Conservation (phyloP, 2,113 vertebrate genomes). For the Suncus etruscus region DNA sequence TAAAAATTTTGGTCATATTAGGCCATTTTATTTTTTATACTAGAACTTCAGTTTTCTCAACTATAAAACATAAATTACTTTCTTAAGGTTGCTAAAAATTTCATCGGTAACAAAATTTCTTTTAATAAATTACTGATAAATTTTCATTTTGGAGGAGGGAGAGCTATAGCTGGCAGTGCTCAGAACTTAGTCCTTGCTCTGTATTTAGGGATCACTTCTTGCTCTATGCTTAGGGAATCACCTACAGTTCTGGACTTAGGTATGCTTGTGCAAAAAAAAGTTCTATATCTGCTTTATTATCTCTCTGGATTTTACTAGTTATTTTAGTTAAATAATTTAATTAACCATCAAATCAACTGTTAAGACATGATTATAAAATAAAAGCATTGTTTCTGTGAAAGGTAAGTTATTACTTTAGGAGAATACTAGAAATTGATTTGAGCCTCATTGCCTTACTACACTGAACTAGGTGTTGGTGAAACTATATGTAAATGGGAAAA, state of each 20-base stretch:
- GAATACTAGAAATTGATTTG: conserved; percentile 5
- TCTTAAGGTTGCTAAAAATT: not conserved
- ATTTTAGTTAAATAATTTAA: not conserved
- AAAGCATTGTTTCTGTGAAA: conserved; percentile 41
- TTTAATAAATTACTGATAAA: not conserved
- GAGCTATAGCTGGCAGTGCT: too few relatives aligned
- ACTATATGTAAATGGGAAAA: not conserved
- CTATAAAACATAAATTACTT: not conserved
- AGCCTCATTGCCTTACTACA: not conserved
- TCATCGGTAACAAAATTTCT: not conserved
- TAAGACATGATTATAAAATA: conserved; percentile 17
- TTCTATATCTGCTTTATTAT: too few relatives aligned
- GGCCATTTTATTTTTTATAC: not conserved
- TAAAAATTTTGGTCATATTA: not conserved
- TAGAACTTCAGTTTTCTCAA: not conserved
- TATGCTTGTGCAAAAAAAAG: too few relatives aligned
- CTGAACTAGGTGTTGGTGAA: not conserved
- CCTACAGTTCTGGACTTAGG: too few relatives aligned
- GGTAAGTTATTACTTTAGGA: not conserved
- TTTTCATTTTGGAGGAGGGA: not conserved
- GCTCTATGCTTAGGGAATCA: too few relatives aligned
- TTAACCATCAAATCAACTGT: conserved; percentile 19
- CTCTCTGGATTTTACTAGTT: too few relatives aligned
- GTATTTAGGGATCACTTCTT: too few relatives aligned
- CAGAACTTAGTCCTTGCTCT: too few relatives aligned